Conservation (phyloP, 2,888 invertebrate genomes). For the Clepsis dumicolana region DNA sequence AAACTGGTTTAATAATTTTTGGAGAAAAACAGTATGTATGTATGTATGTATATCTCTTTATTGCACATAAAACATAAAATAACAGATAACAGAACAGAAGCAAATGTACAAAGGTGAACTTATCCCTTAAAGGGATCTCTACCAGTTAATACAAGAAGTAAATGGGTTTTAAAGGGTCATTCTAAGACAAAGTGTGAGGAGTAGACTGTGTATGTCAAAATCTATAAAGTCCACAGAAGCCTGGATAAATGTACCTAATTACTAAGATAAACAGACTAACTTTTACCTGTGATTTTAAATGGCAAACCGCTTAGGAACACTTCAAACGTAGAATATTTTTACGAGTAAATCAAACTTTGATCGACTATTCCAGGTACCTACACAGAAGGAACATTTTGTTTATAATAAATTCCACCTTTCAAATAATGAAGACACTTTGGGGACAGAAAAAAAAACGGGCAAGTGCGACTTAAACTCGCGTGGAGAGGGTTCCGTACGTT, state of each 20-base stretch:
- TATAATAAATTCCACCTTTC: background rate
- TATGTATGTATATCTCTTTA: too few relatives aligned
- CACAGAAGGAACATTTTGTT: background rate
- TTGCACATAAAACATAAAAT: too few relatives aligned
- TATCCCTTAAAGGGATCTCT: too few relatives aligned
- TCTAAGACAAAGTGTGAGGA: too few relatives aligned
- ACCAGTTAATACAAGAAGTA: too few relatives aligned
- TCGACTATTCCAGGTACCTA: background rate
- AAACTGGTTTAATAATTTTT: slow-evolving; percentile 41
- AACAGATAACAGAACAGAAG: too few relatives aligned
- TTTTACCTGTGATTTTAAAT: background rate
- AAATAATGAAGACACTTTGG: background rate
- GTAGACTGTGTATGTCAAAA: too few relatives aligned
- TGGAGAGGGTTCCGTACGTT: too few relatives aligned
- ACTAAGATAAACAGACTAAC: background rate
- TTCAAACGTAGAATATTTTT: background rate
- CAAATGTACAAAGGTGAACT: too few relatives aligned
- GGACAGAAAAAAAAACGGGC: background rate
- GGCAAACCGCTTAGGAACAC: background rate
- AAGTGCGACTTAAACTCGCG: too few relatives aligned
- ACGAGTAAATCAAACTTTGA: background rate
- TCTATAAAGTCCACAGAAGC: too few relatives aligned
- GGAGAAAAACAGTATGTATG: background rate
- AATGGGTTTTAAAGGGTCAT: too few relatives aligned
- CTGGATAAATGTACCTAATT: background rate